These are phyloP conservation scores for Aptenodytes forsteri DNA, from an alignment of 2,113 vertebrate genomes.

Conservation along the genomic window DNA sequence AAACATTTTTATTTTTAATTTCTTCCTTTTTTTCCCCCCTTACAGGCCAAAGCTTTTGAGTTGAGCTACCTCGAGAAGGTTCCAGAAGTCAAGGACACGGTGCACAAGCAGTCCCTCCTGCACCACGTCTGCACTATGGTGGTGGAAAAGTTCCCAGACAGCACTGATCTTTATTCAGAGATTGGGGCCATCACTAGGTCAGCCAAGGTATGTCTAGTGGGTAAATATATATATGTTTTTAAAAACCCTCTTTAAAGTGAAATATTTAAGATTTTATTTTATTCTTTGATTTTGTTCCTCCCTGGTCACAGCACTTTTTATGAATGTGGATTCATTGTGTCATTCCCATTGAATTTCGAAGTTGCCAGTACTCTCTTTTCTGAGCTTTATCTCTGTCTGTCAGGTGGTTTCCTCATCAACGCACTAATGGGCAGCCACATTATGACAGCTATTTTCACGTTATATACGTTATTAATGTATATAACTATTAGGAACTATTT, in stretches of 20 bases:
- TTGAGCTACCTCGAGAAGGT: conserved; percentile 98
- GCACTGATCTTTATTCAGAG: conserved; percentile 96
- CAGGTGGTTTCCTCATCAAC: conserved; percentile 5
- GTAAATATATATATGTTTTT: not conserved
- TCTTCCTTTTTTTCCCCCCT: not conserved
- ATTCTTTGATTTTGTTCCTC: not conserved
- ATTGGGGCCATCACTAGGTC: conserved; percentile 94
- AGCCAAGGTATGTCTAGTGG: conserved; percentile 84
- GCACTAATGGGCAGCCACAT: not conserved
- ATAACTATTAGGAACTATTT: not conserved
- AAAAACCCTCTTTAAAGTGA: not conserved
- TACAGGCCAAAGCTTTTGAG: conserved; percentile 96
- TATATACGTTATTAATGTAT: not conserved
- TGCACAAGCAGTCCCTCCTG: conserved; percentile 96
- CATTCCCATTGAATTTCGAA: conserved; percentile 30
- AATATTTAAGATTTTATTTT: not conserved
- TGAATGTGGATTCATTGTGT: not conserved
- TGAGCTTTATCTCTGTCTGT: not conserved
- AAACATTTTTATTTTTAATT: not conserved
- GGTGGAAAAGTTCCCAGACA: conserved; percentile 96
- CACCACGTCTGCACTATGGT: conserved; percentile 94
- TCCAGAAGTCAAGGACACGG: conserved; percentile 97
- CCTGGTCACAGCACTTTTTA: not conserved
- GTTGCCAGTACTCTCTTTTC: not conserved
- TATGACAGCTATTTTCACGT: not conserved